Percentiles rank a stretch among this genome's conserved stretches.
phyloP scores from a whole-genome alignment of 1,140 invertebrate genomes.

The Zaprionus camerounensis region DNA sequence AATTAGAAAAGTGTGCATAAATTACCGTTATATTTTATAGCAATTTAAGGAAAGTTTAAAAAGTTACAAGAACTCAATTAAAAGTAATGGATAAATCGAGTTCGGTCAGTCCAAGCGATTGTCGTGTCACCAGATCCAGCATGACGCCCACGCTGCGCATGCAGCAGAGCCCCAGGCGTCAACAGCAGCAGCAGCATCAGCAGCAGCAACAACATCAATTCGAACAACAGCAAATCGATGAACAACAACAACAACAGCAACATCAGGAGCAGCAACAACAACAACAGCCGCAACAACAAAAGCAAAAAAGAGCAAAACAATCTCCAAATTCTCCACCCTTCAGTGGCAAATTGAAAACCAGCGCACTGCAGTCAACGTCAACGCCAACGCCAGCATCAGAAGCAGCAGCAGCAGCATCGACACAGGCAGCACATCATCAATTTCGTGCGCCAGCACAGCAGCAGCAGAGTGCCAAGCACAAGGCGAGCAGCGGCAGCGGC shows the following conservation, averaged over 20 bases:
- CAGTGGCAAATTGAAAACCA: slow-evolving; percentile 50
- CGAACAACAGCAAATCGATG: slow-evolving; percentile 23
- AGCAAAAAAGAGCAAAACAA: slow-evolving; percentile 42
- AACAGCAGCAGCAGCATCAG: slow-evolving; percentile 35
- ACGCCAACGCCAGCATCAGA: slow-evolving; percentile 48
- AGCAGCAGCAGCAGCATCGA: background rate
- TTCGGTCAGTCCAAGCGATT: slow-evolving; percentile 77
- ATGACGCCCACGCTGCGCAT: slow-evolving; percentile 67
- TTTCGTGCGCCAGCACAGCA: slow-evolving; percentile 78
- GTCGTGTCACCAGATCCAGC: slow-evolving; percentile 71
- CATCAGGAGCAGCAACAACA: background rate
- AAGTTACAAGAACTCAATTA: slow-evolving; percentile 5
- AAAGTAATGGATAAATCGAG: slow-evolving; percentile 63
- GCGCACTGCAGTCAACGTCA: slow-evolving; percentile 6
- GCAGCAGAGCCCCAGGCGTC: slow-evolving; percentile 52
- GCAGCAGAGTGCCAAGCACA: slow-evolving; percentile 60
- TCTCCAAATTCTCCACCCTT: slow-evolving; percentile 51
- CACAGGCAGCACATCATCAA: slow-evolving; percentile 64
- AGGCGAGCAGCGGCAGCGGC: slow-evolving; percentile 59
- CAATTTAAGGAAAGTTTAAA: no score
- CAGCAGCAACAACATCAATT: slow-evolving; percentile 19
- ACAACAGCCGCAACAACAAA: background rate
- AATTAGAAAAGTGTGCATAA: slow-evolving; percentile 6
- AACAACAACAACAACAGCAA: slow-evolving; percentile 13
- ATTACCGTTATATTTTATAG: no score